phyloP scores from a whole-genome alignment of 1,140 invertebrate species.

The Drosophila busckii region DNA sequence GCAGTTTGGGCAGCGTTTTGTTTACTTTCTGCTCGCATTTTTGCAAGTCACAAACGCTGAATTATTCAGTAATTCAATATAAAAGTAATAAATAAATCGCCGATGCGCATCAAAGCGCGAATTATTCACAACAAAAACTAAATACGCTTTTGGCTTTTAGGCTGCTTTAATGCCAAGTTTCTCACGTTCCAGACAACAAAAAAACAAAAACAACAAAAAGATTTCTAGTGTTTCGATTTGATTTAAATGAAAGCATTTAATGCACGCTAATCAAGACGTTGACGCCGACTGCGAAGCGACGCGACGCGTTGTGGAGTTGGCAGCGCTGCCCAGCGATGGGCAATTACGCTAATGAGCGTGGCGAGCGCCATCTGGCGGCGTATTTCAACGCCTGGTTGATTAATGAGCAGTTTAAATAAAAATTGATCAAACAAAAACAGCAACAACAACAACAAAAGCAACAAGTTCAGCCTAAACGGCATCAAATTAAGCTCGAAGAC shows the following conservation, averaged over 20 bases:
- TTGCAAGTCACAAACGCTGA: conserved; percentile 69
- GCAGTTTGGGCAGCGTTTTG: conserved; percentile 12
- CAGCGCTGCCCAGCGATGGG: conserved; percentile 36
- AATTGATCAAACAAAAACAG: conserved; percentile 44
- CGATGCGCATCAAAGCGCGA: conserved; percentile 68
- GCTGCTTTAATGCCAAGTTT: conserved; percentile 62
- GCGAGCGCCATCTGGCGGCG: conserved; percentile 68
- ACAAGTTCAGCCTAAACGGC: conserved; percentile 27
- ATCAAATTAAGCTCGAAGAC: conserved; percentile 30
- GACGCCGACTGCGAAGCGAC: not conserved
- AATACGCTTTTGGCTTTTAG: no score
- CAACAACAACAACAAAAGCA: conserved; percentile 16
- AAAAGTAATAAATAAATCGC: conserved; percentile 74
- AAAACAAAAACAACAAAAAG: conserved; percentile 9
- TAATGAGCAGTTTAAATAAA: conserved; percentile 65
- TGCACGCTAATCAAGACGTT: conserved; percentile 67
- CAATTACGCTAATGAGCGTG: conserved; percentile 71
- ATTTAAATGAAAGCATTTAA: conserved; percentile 77
- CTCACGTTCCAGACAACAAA: conserved; percentile 54
- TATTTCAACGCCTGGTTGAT: conserved; percentile 71
- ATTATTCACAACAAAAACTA: conserved; percentile 42
- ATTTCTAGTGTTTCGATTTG: conserved; percentile 59
- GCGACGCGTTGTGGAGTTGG: conserved; percentile 26
- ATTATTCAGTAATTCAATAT: conserved; percentile 75
- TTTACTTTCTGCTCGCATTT: conserved; percentile 21